Base-by-base conservation (phyloP, 37 sponge, comb jelly and placozoan species). In the Diacarnus erythraeanus region DNA sequence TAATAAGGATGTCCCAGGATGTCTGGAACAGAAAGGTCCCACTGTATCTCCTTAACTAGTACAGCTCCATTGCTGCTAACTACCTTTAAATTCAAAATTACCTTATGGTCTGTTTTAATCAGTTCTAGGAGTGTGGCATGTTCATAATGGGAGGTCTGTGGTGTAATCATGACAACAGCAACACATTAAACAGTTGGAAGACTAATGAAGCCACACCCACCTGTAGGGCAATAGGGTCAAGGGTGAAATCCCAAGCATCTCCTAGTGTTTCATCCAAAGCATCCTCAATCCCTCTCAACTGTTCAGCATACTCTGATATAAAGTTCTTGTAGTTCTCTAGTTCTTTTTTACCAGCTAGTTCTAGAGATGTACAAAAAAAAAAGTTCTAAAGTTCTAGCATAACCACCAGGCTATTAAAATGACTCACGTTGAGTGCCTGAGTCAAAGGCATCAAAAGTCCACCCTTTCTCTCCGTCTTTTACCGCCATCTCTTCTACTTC, bases 71-170 rank as follows among this genome's bases (percentile, higher is more conserved):
- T n/a, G n/a, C n/a, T n/a, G n/a, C n/a, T n/a, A n/a, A n/a, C n/a
- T n/a, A n/a, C n/a, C n/a, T 15, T 47, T 47, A 47, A 47, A 12
- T 47, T 6, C 51, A 47, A 47, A 12, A 47, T 56, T 47, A 89
- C 94, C 82, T 88, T 91, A 63, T 97, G 97, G 64, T 97, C 97
- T 12, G 94, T 97, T 51, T 79, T 83, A 20, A 97, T 77, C 59
- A 97, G 85, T 6, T 94, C 90, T 54, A 92, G 64, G 38, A 94
- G 82, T 21, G 89, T 83, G 38, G 90, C 90, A 71, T 86, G 87
- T 64, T 97, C 97, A 57, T 85, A 83, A 56, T 93, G 97, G 35
- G 83, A 64, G 17, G 76, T 54, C 92, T 94, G 67, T 10, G 38
- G 20, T 27, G 38, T 29, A 10, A 63, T 64, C 6, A 1, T 73